These are phyloP conservation scores for Hybos culiciformis DNA, from an alignment of 2,888 invertebrate genomes.

Conservation along the genomic window DNA sequence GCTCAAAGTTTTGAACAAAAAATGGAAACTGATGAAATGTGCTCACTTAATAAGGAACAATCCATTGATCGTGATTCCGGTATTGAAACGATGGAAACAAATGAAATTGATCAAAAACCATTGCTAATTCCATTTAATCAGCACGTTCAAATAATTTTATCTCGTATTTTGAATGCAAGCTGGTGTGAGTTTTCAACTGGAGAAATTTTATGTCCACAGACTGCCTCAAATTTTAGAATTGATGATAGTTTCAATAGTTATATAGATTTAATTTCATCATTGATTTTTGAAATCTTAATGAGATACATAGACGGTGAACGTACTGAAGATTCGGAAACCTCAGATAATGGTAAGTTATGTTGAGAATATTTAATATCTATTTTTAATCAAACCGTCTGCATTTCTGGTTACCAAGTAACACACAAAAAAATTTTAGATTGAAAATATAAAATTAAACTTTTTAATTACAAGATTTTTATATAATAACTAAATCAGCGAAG, in stretches of 20 bases:
- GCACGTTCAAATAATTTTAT: conserved; percentile 42
- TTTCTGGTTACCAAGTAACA: too few relatives aligned
- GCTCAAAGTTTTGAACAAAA: conserved; percentile 14
- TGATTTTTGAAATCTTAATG: conserved; percentile 50
- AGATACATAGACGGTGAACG: conserved; percentile 44
- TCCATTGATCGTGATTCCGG: conserved; percentile 49
- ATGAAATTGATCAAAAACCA: conserved; percentile 21
- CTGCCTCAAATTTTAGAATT: conserved; percentile 43
- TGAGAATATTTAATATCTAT: too few relatives aligned
- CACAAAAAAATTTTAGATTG: too few relatives aligned
- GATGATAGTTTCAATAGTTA: conserved; percentile 34
- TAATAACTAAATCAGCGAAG: too few relatives aligned
- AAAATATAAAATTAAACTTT: too few relatives aligned
- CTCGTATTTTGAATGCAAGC: conserved; percentile 56
- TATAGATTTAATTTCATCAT: conserved; percentile 46
- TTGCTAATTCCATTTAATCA: conserved; percentile 27
- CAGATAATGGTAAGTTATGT: background rate
- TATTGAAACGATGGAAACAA: conserved; percentile 60
- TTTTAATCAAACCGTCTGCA: too few relatives aligned
- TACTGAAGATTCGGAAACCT: conserved; percentile 29
- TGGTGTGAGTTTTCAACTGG: conserved; percentile 51
- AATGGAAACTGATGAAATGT: conserved; percentile 29
- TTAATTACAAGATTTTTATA: too few relatives aligned
- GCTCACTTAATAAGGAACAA: conserved; percentile 39
- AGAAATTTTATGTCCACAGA: conserved; percentile 43